Evolutionary conservation across 2,797 vertebrate species (phyloP).

Genomic region (Arremon aurantiirostris): DNA sequence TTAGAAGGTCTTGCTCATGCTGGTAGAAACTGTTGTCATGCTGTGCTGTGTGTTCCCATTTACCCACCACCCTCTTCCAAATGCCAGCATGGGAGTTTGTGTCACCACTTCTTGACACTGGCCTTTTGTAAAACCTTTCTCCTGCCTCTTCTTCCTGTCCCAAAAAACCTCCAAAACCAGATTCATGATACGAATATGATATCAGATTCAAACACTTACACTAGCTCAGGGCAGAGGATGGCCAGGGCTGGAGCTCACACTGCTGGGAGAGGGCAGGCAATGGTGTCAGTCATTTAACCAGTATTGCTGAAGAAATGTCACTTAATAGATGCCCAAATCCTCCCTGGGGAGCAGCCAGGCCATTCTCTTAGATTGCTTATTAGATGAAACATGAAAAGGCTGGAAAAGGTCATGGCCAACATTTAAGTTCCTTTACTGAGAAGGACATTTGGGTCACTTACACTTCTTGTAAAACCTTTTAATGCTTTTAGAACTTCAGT

Average conservation of each 20-base stretch:
- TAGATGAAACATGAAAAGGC: background rate
- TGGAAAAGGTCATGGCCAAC: background rate
- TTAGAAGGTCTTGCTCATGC: background rate
- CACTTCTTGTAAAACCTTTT: background rate
- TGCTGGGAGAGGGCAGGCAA: background rate
- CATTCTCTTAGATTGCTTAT: background rate
- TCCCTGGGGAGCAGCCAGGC: background rate
- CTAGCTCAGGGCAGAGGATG: background rate
- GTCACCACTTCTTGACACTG: background rate
- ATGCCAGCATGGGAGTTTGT: background rate
- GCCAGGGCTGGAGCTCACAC: background rate
- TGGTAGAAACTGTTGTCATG: background rate
- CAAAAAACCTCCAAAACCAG: rapidly evolving
- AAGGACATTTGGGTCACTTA: background rate
- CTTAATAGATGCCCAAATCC: background rate
- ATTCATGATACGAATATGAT: background rate
- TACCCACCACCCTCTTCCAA: background rate
- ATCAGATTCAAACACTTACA: background rate
- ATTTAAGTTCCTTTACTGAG: background rate
- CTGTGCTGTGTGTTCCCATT: background rate
- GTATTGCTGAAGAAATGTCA: background rate
- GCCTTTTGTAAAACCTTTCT: background rate
- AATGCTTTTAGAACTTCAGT: background rate
- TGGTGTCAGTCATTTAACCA: background rate
- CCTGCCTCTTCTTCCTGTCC: rapidly evolving